Conservation (phyloP, 1,140 invertebrate species). For the Bombus pascuorum region DNA sequence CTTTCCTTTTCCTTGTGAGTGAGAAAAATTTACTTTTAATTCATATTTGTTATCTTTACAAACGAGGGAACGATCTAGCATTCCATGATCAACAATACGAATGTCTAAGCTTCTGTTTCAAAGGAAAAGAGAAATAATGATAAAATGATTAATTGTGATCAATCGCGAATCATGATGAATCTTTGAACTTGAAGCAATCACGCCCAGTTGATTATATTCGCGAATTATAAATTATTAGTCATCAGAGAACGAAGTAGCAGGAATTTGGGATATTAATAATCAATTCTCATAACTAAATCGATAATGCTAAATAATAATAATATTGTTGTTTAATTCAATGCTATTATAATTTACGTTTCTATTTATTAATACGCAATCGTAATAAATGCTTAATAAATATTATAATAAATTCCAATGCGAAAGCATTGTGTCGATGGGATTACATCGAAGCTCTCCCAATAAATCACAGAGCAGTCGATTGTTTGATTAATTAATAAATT, state of each 20-base stretch:
- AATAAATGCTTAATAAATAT: neutral
- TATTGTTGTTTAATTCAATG: neutral
- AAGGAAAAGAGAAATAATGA: too few species aligned
- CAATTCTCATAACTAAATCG: neutral
- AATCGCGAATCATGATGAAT: too few species aligned
- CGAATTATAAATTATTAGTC: conserved; percentile 13
- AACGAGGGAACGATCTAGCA: too few species aligned
- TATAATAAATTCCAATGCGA: neutral
- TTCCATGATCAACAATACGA: too few species aligned
- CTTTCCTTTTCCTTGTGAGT: too few species aligned
- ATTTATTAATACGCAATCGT: neutral
- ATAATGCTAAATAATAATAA: conserved; percentile 3
- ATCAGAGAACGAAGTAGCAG: neutral
- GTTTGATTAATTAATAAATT: neutral
- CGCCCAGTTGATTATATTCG: neutral
- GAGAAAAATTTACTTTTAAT: too few species aligned
- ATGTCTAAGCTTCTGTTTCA: too few species aligned
- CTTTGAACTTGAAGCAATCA: too few species aligned
- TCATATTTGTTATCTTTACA: too few species aligned
- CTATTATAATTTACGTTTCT: neutral
- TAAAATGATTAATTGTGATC: too few species aligned
- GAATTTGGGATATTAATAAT: neutral
- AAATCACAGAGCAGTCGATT: neutral
- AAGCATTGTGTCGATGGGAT: neutral
- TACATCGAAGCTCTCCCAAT: neutral